Evolutionary conservation across 2,888 invertebrate genomes (phyloP).

Genomic region (Cremastinae sp.): DNA sequence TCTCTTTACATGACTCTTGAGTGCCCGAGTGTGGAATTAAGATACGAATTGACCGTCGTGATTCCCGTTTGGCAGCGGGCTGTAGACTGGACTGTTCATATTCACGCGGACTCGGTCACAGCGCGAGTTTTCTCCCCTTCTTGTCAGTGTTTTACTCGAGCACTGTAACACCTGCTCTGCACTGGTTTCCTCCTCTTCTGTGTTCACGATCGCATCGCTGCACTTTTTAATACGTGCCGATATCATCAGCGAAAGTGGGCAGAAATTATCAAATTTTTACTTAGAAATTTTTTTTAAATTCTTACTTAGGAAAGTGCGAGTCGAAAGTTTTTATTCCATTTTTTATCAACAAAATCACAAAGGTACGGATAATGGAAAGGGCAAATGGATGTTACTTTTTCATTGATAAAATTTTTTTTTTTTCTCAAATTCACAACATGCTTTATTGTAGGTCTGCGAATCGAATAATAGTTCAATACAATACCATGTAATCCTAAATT

Average conservation of each 20-base stretch:
- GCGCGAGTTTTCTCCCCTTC: slow-evolving; percentile 59
- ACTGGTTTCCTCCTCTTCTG: slow-evolving; percentile 32
- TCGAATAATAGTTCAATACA: slow-evolving; percentile 71
- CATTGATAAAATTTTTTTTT: slow-evolving; percentile 9
- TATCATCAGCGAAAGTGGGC: slow-evolving; percentile 25
- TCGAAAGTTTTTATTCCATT: too few species aligned
- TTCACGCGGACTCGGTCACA: slow-evolving; percentile 63
- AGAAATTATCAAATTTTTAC: neutral
- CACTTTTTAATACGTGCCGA: neutral
- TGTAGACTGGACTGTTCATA: slow-evolving; percentile 71
- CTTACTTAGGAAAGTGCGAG: too few species aligned
- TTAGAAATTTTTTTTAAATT: too few species aligned
- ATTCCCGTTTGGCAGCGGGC: slow-evolving; percentile 66
- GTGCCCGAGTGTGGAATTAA: slow-evolving; percentile 7
- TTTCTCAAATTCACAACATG: slow-evolving; percentile 72
- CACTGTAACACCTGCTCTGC: slow-evolving; percentile 26
- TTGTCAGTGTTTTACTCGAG: slow-evolving; percentile 31
- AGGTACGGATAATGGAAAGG: too few species aligned
- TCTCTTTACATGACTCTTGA: slow-evolving; percentile 2
- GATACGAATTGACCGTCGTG: slow-evolving; percentile 42
- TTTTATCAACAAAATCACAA: too few species aligned
- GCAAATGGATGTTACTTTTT: too few species aligned
- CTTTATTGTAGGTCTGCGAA: slow-evolving; percentile 72
- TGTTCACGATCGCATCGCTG: neutral
- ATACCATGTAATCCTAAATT: slow-evolving; percentile 69